Base-by-base conservation (phyloP, 2,888 invertebrate species). In the Seira sanloemensis region DNA sequence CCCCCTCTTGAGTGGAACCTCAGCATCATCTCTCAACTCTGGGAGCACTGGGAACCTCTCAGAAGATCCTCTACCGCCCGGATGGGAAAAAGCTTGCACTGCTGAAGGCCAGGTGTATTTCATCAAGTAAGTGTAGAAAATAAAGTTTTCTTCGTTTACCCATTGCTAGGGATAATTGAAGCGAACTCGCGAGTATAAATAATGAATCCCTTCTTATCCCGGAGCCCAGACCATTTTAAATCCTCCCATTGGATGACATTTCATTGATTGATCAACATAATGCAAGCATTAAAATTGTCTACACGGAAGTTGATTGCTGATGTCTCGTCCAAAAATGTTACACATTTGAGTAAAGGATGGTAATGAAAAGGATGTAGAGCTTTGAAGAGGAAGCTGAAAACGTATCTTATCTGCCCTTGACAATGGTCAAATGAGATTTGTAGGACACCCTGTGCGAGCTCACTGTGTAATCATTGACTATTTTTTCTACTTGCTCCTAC, bases 31-130 rank as follows among this genome's bases (percentile, higher is more conserved):
- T 71, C 87, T 87, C 75, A 88, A 88, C 46, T 85, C 88, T 75
- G 88, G 88, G 54, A 88, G 87, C 67, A 79, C 88, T 27, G 87
- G 87, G 25, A 89, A 89, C 92, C 95, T 97, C 90, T 95, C 95
- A 90, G 94, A 94, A 91, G 96, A 97, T 91, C 96, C 96, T 91
- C 77, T 96, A 91, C 96, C 96, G 88, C 96, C 96, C 88, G 96
- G 96, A 90, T 96, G 96, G 96, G 96, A 96, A 92, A 95, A 96
- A 92, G 96, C 96, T 87, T 93, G 95, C 90, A 96, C 96, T 89
- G 94, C 94, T 84, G 96, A 96, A 91, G 96, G 96, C 90, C 96
- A 96, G 92, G 94, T 95, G 90, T 96, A 96, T 93, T 96, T 96
- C 92, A 94, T 97, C 93, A 97, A 97, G 89, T 89, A 88, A 81